Evolutionary conservation across 2,113 vertebrate genomes (phyloP).

Genomic region (Cardinalis cardinalis): DNA sequence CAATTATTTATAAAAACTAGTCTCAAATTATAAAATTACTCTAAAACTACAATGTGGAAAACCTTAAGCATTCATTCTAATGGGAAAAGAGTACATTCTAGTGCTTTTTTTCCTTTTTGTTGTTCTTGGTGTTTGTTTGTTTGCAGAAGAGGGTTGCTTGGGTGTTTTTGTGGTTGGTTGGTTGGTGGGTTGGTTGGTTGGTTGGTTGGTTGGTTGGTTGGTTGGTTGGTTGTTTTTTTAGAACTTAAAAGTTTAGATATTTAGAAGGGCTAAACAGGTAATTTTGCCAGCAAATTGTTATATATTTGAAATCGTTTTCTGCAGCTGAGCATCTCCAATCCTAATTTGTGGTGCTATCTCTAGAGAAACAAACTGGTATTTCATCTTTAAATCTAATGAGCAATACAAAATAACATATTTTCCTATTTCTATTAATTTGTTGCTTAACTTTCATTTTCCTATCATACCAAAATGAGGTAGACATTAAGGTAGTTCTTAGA

Average conservation of each 20-base stretch:
- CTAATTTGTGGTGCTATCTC: background rate
- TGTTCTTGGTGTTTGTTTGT: background rate
- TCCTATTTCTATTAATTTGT: background rate
- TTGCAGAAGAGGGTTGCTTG: background rate
- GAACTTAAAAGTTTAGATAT: background rate
- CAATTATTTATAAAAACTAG: background rate
- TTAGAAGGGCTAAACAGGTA: background rate
- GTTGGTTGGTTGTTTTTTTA: background rate
- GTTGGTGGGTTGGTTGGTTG: background rate
- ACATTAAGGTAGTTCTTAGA: background rate
- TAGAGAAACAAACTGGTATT: background rate
- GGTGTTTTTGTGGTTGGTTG: background rate
- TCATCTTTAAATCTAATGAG: background rate
- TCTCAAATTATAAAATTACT: background rate
- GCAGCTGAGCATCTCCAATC: background rate
- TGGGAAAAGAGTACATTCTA: background rate
- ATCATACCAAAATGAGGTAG: background rate
- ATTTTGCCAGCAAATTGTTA: background rate
- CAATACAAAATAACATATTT: background rate
- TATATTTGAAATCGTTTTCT: background rate
- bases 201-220: background rate
- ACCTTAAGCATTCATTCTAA: background rate
- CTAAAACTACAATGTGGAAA: background rate
- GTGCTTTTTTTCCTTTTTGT: accelerated
- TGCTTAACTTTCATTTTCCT: background rate